phyloP scores from a whole-genome alignment of 2,797 vertebrate genomes.

The Mus minutoides region DNA sequence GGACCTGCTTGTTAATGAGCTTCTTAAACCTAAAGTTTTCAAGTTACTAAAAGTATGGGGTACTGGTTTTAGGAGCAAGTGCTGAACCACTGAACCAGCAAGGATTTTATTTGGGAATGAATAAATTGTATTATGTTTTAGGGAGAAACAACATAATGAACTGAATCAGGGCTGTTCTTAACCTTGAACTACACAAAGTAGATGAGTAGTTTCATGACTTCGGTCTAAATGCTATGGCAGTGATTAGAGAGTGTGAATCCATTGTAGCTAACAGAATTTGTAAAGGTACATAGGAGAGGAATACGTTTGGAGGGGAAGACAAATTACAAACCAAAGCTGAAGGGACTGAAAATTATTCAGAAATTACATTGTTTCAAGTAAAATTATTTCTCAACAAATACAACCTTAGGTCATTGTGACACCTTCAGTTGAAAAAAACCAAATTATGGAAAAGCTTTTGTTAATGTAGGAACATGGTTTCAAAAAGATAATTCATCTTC shows the following conservation, averaged over 20 bases:
- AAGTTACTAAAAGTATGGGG: background rate
- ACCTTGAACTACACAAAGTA: background rate
- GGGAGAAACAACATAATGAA: background rate
- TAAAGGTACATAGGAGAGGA: background rate
- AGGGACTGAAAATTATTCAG: constrained; percentile 7
- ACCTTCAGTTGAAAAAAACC: background rate
- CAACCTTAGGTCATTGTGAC: background rate
- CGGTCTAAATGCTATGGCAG: background rate
- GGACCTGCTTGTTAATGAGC: background rate
- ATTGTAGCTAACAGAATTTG: background rate
- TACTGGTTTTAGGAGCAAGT: background rate
- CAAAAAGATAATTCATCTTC: background rate
- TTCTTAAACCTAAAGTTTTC: background rate
- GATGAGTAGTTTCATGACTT: background rate
- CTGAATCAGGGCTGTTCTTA: background rate
- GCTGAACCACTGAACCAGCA: background rate
- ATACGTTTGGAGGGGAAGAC: background rate
- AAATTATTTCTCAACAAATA: constrained; percentile 55
- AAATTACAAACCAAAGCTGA: constrained; percentile 15
- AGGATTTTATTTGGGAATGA: background rate
- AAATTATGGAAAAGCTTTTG: constrained; percentile 7
- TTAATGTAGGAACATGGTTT: background rate
- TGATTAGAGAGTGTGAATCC: background rate
- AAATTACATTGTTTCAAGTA: constrained; percentile 23
- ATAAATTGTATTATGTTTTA: background rate